Base-by-base conservation (phyloP, 2,113 vertebrate genomes). In the Acanthochromis polyacanthus region DNA sequence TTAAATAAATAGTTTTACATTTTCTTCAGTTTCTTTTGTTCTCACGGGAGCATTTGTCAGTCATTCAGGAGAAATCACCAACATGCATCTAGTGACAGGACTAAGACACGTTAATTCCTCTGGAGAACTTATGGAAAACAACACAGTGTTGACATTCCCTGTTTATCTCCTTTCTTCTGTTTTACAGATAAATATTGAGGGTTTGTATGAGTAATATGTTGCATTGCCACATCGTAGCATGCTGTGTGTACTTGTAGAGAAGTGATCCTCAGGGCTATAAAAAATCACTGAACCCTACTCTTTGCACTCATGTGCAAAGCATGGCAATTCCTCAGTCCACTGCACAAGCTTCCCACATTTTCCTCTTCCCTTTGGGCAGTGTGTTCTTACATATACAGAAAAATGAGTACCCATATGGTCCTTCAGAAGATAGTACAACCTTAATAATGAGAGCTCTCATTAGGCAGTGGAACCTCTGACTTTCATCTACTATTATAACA, bases 371-470 rank as follows among this genome's bases (percentile, higher is more conserved):
- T 92, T 78, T 88, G 83, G 86, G 89, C 89, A 82, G 79, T 74
- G 78, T 88, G 83, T 91, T 88, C 72, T 76, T 83, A 88, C 79
- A 71, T 71, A 89, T 70, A 78, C 78, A 88, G 71, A 80, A 77
- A 92, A 91, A 86, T 78, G 40, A 85, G 69, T 57, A 70, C 79
- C 80, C 83, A 85, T 89, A 82, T 87, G 83, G 88, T 89, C 80
- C 77, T 71, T 86, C 76, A 86, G 82, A 83, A 90, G 89, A 89
- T 84, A 81, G 57, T 51, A 67, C 80, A 84, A 73, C 82, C 78
- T 66, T 86, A 81, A 89, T 92, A 90, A 91, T 91, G 82, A 91
- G 90, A 90, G 83, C 85, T 75, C 81, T 93, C 89, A 91, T 88
- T 91, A 91, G 78, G 69, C 71, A 58, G 56, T 63, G 30, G 69